These are phyloP conservation scores for Tricholaema leucomelas DNA, from an alignment of 2,113 vertebrate species.

Conservation along the genomic window DNA sequence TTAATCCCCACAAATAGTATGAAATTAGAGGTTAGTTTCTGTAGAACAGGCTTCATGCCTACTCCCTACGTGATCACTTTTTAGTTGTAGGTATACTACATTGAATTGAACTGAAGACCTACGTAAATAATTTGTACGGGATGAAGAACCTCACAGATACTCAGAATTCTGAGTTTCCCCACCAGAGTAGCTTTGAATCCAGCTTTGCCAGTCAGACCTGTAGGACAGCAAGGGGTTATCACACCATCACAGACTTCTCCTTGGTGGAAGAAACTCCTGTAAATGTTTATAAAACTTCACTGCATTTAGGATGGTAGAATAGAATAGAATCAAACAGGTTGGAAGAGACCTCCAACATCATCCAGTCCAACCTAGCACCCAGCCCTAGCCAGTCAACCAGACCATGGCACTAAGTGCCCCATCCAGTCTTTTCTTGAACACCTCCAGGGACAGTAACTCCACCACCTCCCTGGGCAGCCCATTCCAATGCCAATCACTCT, in stretches of 20 bases:
- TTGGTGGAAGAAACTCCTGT: background rate
- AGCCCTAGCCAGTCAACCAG: too few species aligned
- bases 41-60: background rate
- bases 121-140: background rate
- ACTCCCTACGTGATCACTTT: background rate
- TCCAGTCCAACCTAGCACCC: too few species aligned
- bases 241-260: background rate
- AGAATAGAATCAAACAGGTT: too few species aligned
- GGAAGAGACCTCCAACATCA: too few species aligned
- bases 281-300: background rate
- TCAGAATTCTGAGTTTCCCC: background rate
- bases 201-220: background rate
- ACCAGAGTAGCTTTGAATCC: background rate
- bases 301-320: background rate
- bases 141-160: background rate
- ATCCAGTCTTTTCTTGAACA: too few species aligned
- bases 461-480: too few species aligned
- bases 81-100: background rate
- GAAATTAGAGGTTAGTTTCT: background rate
- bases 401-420: too few species aligned
- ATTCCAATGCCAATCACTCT: too few species aligned
- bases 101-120: background rate
- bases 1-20: background rate
- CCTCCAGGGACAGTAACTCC: too few species aligned
- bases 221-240: background rate